Percentiles rank a stretch among this genome's conserved stretches.
Conservation (phyloP, 2,797 vertebrate species). For the Cyclopterus lumpus region DNA sequence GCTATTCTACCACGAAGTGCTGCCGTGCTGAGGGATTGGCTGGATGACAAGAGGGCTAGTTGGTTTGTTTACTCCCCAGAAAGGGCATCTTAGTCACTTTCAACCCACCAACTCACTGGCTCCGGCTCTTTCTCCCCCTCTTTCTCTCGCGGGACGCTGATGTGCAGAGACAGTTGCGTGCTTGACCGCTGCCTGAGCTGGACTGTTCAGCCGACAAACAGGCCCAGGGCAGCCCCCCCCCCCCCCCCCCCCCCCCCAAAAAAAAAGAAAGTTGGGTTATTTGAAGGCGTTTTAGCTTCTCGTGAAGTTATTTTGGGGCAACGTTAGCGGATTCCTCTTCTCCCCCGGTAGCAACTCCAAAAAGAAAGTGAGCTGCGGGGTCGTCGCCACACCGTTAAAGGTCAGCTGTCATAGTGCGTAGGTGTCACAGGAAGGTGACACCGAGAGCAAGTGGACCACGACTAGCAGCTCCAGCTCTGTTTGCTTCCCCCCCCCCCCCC, state of each 20-base stretch:
- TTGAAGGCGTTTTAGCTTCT: no score
- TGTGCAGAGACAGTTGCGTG: conserved; percentile 73
- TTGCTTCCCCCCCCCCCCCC: no score
- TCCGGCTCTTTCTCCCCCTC: neutral
- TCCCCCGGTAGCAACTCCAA: neutral
- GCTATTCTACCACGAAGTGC: conserved; percentile 13
- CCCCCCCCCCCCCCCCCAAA: no score
- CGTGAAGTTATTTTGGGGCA: no score
- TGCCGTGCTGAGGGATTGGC: conserved; percentile 24
- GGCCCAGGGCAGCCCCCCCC: conserved; percentile 49
- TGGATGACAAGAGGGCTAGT: conserved; percentile 16
- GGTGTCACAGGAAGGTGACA: conserved; percentile 63
- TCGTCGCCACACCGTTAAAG: conserved; percentile 2
- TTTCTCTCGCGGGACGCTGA: conserved; percentile 56
- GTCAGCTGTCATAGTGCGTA: conserved; percentile 54
- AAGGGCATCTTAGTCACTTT: conserved; percentile 46
- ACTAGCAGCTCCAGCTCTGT: neutral
- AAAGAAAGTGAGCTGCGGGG: neutral
- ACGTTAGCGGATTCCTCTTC: no score
- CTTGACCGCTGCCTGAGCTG: conserved; percentile 63
- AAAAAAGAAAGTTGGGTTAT: no score
- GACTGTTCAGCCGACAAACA: conserved; percentile 41
- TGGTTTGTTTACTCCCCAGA: conserved; percentile 51
- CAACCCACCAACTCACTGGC: conserved; percentile 26
- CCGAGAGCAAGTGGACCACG: neutral